These are phyloP conservation scores for Tachypleus tridentatus DNA, from an alignment of 1,140 invertebrate genomes.

Conservation along the genomic window DNA sequence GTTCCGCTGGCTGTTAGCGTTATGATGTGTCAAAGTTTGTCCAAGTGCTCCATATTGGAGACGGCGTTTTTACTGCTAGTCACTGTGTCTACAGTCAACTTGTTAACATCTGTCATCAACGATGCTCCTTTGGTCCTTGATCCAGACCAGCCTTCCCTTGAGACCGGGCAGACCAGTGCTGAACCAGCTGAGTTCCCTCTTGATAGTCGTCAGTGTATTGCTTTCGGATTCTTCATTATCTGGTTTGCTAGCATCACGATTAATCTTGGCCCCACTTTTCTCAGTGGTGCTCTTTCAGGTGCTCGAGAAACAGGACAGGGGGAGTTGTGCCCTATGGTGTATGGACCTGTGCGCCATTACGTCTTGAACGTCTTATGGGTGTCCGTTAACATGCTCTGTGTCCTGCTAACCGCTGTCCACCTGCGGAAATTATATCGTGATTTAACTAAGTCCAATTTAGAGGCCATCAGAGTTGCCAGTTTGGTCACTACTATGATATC, in stretches of 20 bases:
- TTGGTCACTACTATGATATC: conserved; percentile 58
- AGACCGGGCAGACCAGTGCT: background rate
- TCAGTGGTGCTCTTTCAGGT: conserved; percentile 61
- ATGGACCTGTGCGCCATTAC: conserved; percentile 62
- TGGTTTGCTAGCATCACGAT: conserved; percentile 72
- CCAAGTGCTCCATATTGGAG: conserved; percentile 73
- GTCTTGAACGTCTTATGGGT: conserved; percentile 83
- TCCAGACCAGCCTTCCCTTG: conserved; percentile 22
- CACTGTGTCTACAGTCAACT: conserved; percentile 79
- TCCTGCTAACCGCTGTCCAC: conserved; percentile 65
- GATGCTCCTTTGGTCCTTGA: conserved; percentile 73
- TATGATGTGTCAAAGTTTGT: conserved; percentile 64
- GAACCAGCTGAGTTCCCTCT: conserved; percentile 17
- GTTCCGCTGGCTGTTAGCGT: conserved; percentile 71
- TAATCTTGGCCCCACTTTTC: conserved; percentile 78
- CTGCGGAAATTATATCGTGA: conserved; percentile 69
- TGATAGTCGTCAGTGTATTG: conserved; percentile 73
- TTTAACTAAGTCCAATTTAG: conserved; percentile 56
- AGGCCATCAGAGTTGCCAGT: conserved; percentile 55
- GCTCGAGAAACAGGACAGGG: conserved; percentile 39
- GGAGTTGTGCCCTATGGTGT: conserved; percentile 65
- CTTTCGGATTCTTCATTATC: conserved; percentile 84
- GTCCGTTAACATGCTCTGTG: conserved; percentile 69
- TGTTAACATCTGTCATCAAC: conserved; percentile 77
- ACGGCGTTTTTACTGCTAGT: conserved; percentile 76